phyloP scores from a whole-genome alignment of 2,888 invertebrate species.

The Rotaria sp. region DNA sequence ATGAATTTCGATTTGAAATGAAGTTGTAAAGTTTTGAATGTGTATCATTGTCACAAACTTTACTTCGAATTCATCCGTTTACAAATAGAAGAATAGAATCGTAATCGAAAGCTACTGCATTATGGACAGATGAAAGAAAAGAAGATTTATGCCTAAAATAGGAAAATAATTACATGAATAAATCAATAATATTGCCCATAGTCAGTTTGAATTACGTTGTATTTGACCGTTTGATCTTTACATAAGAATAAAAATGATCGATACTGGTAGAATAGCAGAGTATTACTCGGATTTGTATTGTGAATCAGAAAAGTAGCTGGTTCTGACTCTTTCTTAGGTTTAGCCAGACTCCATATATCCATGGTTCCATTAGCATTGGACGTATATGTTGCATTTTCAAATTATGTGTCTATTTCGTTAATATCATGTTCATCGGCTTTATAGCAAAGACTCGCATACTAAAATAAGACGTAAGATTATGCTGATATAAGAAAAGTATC shows the following conservation, averaged over 20 bases:
- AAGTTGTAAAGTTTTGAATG: no score
- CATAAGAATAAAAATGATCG: no score
- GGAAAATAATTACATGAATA: no score
- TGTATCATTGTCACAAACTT: no score
- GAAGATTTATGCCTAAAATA: no score
- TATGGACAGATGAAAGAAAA: no score
- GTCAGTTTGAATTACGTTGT: not conserved
- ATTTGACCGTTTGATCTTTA: not conserved
- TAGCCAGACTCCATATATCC: not conserved
- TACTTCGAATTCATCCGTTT: no score
- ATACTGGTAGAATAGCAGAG: no score
- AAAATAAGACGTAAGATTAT: not conserved
- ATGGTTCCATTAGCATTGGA: not conserved
- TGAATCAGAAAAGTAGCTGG: not conserved
- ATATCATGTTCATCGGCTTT: not conserved
- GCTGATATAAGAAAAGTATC: not conserved
- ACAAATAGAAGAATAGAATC: no score
- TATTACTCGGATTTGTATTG: not conserved
- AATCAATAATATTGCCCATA: no score
- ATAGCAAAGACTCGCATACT: not conserved
- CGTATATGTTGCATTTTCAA: not conserved
- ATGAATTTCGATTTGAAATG: no score
- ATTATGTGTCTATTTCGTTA: not conserved
- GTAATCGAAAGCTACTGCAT: no score
- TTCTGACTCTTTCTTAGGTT: not conserved